A percentile compares a stretch with the other conserved stretches of the same genome.
phyloP scores from a whole-genome alignment of 2,888 invertebrate genomes.

The Himalopsyche tibetana region DNA sequence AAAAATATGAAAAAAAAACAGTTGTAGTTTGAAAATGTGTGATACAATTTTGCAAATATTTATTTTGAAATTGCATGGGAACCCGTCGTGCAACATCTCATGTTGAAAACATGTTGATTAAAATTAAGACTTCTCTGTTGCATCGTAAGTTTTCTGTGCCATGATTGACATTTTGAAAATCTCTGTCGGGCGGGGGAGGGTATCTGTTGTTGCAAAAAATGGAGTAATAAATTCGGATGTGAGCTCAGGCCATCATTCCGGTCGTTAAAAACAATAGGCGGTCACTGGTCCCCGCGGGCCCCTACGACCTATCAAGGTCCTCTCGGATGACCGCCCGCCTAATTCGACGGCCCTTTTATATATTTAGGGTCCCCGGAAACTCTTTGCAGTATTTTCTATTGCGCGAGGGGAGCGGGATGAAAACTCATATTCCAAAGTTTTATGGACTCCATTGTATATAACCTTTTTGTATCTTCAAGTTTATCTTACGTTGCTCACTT shows the following conservation, averaged over 20 bases:
- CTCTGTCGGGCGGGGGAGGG: not conserved
- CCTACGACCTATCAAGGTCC: constrained; percentile 28
- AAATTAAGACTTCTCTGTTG: no score
- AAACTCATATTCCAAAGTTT: constrained; percentile 38
- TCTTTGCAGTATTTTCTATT: constrained; percentile 13
- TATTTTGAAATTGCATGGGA: no score
- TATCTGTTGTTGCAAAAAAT: constrained; percentile 26
- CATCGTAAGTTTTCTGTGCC: not conserved
- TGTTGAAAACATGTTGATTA: no score
- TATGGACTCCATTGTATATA: constrained; percentile 30
- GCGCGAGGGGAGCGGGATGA: not conserved
- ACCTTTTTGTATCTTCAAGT: constrained; percentile 36
- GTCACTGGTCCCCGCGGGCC: constrained; percentile 32
- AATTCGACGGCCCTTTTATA: constrained; percentile 41
- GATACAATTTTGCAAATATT: no score
- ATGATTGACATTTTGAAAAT: constrained; percentile 10
- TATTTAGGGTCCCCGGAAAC: constrained; percentile 39
- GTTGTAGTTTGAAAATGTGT: no score
- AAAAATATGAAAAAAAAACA: no score
- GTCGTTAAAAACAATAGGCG: constrained; percentile 47
- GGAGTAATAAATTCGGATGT: constrained; percentile 35
- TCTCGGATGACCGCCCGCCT: constrained; percentile 39
- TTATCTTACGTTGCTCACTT: not conserved
- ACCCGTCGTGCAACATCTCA: no score
- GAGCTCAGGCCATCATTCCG: constrained; percentile 18